Evolutionary conservation across 2,113 vertebrate genomes (phyloP), one percentile per base, ranked within the genome.

Genomic region (Vidua chalybeata): DNA sequence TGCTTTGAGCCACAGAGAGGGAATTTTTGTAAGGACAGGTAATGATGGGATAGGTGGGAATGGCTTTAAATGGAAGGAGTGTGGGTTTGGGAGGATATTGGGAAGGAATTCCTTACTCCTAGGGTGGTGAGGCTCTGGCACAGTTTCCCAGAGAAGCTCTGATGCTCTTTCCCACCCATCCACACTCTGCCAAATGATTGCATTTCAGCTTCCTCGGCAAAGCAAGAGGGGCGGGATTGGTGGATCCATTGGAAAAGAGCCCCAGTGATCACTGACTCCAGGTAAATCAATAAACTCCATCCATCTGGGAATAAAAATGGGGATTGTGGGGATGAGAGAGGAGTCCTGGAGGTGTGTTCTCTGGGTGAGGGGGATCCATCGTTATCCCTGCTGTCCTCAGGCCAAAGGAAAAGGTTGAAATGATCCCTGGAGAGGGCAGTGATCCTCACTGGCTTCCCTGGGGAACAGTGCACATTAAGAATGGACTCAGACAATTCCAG

Each of bases 321-420:
- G 63, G 66, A 30, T 8, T 41, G 18, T 82, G 45, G 28, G 27
- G n/a, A 17, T 22, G 54, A 18, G 35, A 19, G 43, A 5, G 21
- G 52, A 19, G 45, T 3, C 21, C 22, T 41, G 45, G 6, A 3
- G 51, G 3, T 11, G 37, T 9, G 46, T 3, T 27, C 22, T 51
- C 30, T 1, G 0, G 3, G 2, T 8, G 43, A 26, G 24, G 28
- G n/a, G 18, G 2, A 7, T 27, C 78, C 52, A 5, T 37, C 0
- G 3, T 13, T 33, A 22, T 49, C 30, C 64, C 54, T 13, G 35
- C 6, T 17, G 18, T n/a, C 15, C 66, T 2, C 1, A 3, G 4
- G 19, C 54, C 35, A 15, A 23, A 43, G 79, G 55, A 6, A 41
- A 41, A 59, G 4, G 11, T 23, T n/a, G 2, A 0, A 13, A 15